phyloP scores from a whole-genome alignment of 2,113 vertebrate species.

The Clarias magur region DNA sequence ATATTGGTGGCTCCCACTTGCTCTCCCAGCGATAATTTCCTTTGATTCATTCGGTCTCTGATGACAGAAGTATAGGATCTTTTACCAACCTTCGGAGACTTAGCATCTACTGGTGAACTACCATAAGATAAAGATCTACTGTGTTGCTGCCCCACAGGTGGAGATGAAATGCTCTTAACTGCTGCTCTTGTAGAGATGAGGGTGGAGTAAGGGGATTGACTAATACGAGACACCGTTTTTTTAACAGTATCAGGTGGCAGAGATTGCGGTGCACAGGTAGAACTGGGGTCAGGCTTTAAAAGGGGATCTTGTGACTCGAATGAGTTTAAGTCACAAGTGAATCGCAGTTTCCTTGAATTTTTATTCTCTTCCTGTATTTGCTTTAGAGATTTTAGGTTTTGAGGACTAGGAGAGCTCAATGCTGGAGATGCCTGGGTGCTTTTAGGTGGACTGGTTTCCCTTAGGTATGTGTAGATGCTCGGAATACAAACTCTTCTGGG shows the following conservation, averaged over 20 bases:
- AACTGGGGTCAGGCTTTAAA: slow-evolving; percentile 40
- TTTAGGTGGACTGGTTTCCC: slow-evolving; percentile 51
- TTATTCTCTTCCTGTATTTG: slow-evolving; percentile 38
- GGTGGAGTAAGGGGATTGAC: slow-evolving; percentile 69
- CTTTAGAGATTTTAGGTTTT: slow-evolving; percentile 51
- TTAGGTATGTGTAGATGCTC: slow-evolving; percentile 64
- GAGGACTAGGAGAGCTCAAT: slow-evolving; percentile 45
- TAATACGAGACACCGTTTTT: slow-evolving; percentile 62
- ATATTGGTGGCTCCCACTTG: background rate
- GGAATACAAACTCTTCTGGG: slow-evolving; percentile 41
- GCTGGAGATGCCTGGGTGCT: slow-evolving; percentile 23
- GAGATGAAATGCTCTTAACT: slow-evolving; percentile 51
- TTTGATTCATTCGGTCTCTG: slow-evolving; percentile 5
- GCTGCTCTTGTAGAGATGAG: slow-evolving; percentile 64
- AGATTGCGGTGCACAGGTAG: slow-evolving; percentile 51
- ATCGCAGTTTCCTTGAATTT: slow-evolving; percentile 8
- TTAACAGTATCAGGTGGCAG: slow-evolving; percentile 62
- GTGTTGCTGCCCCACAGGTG: slow-evolving; percentile 16
- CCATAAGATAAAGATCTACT: slow-evolving; percentile 20
- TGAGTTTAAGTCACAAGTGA: slow-evolving; percentile 49
- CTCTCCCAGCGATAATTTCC: background rate
- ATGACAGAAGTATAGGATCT: slow-evolving; percentile 25
- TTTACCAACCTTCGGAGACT: background rate
- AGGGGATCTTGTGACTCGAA: slow-evolving; percentile 45
- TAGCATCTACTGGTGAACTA: slow-evolving; percentile 6